Evolutionary conservation across 2,888 invertebrate genomes (phyloP), one percentile per base, ranked within the genome.

Genomic region (Axea sp.): DNA sequence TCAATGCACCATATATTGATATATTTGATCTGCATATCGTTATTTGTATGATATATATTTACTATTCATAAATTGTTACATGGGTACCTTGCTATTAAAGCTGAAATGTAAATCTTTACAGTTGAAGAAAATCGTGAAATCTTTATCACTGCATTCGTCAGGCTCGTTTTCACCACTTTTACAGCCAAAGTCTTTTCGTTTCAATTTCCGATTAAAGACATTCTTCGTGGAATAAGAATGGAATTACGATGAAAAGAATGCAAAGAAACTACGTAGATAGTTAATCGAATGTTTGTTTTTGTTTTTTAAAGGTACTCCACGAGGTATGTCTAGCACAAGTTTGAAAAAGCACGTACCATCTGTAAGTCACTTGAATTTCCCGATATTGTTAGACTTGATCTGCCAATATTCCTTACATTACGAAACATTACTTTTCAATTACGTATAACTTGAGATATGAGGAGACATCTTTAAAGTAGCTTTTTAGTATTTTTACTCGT

Each of bases 291-390:
- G 19, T 33, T 53, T 22, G 41, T 72, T 57, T 86, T 84, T 82
- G n/a, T 49, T 71, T 80, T 86, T 87, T 86, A 82, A 87, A 87
- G 87, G 87, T 86, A 84, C 84, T 82, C 87, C 87, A 86, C 86
- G 85, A 87, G 87, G 87, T 87, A 87, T 86, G 86, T 86, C 82
- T 84, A 83, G 79, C 82, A 83, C 85, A 84, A 83, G 84, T 82
- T 84, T 82, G 77, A 81, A 81, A 83, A 83, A 83, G 81, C 80
- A 78, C 79, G 83, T 76, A 80, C 75, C 76, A 81, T 80, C 84
- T 83, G 87, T 87, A 86, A 87, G 87, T 86, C 83, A 84, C 75
- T 82, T 82, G 76, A 59, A 30, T 51, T 59, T 57, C 73, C 73
- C 49, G 31, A 68, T 60, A 33, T 67, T 65, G 22, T 67, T 55